phyloP scores from a whole-genome alignment of 1,140 invertebrate genomes.

The Coptotermes formosanus region DNA sequence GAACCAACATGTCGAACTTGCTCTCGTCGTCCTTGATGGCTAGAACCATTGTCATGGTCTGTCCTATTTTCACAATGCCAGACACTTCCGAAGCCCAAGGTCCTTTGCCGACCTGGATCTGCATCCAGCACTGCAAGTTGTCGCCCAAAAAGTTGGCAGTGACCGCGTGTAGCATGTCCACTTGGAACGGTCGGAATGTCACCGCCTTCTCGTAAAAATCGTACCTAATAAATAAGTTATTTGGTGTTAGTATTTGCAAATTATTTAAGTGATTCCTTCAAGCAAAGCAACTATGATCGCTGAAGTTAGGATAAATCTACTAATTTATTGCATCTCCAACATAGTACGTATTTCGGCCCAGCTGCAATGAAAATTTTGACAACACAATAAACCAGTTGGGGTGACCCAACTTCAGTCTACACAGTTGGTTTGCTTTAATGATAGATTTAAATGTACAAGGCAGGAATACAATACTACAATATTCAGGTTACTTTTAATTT shows the following conservation, averaged over 20 bases:
- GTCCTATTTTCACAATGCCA: constrained; percentile 92
- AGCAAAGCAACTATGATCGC: too few relatives aligned
- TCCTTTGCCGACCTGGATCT: constrained; percentile 87
- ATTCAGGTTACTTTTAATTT: too few relatives aligned
- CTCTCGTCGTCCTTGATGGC: constrained; percentile 95
- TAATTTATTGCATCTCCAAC: too few relatives aligned
- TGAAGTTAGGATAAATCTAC: too few relatives aligned
- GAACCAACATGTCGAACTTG: constrained; percentile 92
- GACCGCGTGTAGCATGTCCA: constrained; percentile 91
- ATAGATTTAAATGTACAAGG: too few relatives aligned
- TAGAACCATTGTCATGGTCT: constrained; percentile 94
- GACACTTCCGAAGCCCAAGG: constrained; percentile 93
- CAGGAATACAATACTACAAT: too few relatives aligned
- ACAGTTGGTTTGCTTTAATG: too few relatives aligned
- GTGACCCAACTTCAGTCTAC: too few relatives aligned
- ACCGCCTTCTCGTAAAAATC: constrained; percentile 94
- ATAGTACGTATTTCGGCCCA: too few relatives aligned
- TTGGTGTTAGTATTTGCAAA: neutral
- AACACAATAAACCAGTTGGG: too few relatives aligned
- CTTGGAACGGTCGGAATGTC: constrained; percentile 89
- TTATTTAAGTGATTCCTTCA: neutral
- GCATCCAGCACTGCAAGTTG: constrained; percentile 95
- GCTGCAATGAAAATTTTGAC: too few relatives aligned
- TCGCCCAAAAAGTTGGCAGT: constrained; percentile 93
- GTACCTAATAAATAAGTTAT: constrained; percentile 51